Conservation (phyloP, 2,888 invertebrate species). For the Ommatoiulus sabulosus region DNA sequence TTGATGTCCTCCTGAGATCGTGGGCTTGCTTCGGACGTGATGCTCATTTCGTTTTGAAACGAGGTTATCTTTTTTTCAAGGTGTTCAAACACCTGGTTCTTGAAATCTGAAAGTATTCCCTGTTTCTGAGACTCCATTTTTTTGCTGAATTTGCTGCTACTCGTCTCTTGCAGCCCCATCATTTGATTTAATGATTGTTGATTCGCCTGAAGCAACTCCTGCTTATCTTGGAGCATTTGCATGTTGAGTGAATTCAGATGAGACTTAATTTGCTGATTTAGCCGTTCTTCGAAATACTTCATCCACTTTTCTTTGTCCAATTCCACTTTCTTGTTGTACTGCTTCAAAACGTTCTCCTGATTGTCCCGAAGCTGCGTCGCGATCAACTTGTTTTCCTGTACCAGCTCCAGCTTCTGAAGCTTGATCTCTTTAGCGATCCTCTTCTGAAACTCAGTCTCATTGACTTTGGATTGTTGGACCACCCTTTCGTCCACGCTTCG, state of each 20-base stretch:
- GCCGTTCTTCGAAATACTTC: not conserved
- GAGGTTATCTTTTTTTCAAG: not conserved
- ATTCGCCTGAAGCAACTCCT: not conserved
- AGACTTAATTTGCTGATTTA: not conserved
- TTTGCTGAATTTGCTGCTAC: not conserved
- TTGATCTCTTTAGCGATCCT: not conserved
- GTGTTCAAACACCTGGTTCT: not conserved
- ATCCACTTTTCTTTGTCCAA: slow-evolving; percentile 16
- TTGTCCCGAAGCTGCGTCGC: not conserved
- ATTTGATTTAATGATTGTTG: not conserved
- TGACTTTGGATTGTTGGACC: not conserved
- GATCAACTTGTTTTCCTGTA: not conserved
- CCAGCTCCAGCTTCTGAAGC: not conserved
- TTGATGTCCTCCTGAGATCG: not conserved
- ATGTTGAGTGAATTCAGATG: not conserved
- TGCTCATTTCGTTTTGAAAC: not conserved
- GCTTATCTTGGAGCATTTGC: not conserved
- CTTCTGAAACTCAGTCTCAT: not conserved
- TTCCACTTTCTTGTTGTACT: not conserved
- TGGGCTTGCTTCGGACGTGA: not conserved
- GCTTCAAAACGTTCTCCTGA: not conserved
- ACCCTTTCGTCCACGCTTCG: not conserved
- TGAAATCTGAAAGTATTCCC: not conserved
- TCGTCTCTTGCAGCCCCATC: not conserved
- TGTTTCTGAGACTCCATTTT: not conserved